Evolutionary conservation across 2,888 invertebrate genomes (phyloP).

Genomic region (Rotaria sp.): DNA sequence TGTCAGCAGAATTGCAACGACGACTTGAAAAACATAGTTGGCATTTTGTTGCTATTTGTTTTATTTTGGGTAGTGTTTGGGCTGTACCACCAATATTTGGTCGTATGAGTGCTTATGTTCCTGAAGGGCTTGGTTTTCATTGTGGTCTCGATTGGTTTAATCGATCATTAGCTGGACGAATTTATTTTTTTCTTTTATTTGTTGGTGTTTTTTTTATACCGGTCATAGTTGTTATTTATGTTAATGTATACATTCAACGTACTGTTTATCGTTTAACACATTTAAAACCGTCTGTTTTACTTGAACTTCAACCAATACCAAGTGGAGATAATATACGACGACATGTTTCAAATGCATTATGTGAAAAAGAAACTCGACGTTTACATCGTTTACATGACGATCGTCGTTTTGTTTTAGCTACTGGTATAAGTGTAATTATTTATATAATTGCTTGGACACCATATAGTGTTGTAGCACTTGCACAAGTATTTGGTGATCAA

Average conservation of each 20-base stretch:
- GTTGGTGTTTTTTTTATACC: neutral
- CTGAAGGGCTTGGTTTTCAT: conserved; percentile 16
- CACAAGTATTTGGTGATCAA: conserved; percentile 32
- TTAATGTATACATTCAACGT: conserved; percentile 4
- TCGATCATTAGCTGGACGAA: neutral
- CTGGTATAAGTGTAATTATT: neutral
- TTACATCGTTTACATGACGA: neutral
- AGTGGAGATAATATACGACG: neutral
- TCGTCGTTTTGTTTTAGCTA: neutral
- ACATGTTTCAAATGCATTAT: neutral
- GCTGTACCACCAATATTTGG: neutral
- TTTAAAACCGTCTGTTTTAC: neutral
- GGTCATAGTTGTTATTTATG: neutral
- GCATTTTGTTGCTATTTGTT: neutral
- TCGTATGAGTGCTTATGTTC: neutral
- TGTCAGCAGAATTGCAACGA: neutral
- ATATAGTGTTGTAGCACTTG: conserved; percentile 46
- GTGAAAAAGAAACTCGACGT: neutral
- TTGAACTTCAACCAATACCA: neutral
- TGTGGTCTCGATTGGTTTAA: conserved; percentile 28
- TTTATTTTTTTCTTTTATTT: neutral
- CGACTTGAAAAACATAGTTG: neutral
- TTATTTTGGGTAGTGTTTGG: neutral
- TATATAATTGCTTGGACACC: conserved; percentile 45
- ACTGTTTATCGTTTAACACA: neutral